phyloP scores from a whole-genome alignment of 2,888 invertebrate species.

The Apocheima hispidaria region DNA sequence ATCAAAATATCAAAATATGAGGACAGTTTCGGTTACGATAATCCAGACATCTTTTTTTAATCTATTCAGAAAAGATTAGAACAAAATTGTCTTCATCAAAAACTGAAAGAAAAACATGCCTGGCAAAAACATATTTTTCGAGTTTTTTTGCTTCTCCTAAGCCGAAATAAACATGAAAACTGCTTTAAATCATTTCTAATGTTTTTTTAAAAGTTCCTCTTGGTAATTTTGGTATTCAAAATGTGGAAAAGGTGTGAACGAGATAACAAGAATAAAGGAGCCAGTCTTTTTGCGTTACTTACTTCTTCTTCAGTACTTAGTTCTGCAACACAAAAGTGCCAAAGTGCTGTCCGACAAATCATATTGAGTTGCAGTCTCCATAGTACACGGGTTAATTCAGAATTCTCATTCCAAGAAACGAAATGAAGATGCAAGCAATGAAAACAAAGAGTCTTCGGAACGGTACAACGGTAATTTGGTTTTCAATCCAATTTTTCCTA shows the following conservation, averaged over 20 bases:
- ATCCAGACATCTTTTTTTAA: not conserved
- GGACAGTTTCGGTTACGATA: conserved; percentile 1
- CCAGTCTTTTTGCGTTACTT: no score
- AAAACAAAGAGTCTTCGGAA: conserved; percentile 31
- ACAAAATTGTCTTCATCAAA: conserved; percentile 4
- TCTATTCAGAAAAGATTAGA: not conserved
- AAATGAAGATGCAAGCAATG: conserved; percentile 42
- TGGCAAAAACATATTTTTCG: no score
- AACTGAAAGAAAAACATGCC: no score
- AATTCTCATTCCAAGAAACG: conserved; percentile 33
- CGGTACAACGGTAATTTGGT: conserved; percentile 38
- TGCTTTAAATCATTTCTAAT: no score
- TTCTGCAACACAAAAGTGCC: no score
- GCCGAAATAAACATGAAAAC: no score
- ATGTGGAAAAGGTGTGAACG: no score
- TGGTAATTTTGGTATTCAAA: no score
- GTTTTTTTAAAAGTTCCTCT: no score
- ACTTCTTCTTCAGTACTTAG: no score
- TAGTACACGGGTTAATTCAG: conserved; percentile 28
- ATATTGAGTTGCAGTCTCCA: conserved; percentile 4
- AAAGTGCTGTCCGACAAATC: conserved; percentile 7
- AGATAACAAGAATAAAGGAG: no score
- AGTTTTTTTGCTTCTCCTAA: no score
- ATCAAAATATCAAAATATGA: conserved; percentile 33
- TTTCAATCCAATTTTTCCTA: conserved; percentile 39